These are phyloP conservation scores for Penelope pileata DNA, from an alignment of 2,113 vertebrate genomes.

Conservation along the genomic window DNA sequence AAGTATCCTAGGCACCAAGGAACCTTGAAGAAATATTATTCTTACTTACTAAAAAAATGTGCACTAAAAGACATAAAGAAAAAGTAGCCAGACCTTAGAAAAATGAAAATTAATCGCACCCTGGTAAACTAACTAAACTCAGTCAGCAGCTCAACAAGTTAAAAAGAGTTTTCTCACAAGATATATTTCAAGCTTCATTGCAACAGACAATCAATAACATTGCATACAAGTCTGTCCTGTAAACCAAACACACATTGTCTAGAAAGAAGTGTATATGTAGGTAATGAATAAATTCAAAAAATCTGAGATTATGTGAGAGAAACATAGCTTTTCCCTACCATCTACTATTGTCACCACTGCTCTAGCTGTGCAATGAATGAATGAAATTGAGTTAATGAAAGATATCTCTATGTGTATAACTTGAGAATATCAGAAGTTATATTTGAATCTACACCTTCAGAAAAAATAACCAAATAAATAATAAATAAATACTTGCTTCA, in stretches of 20 bases:
- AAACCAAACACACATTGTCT: neutral
- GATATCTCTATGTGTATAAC: neutral
- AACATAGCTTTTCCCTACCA: accelerated
- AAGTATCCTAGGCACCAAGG: neutral
- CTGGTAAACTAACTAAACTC: neutral
- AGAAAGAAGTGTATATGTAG: neutral
- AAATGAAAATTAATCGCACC: neutral
- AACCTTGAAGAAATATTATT: neutral
- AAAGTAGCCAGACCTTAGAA: neutral
- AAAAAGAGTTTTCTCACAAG: neutral
- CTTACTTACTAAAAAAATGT: neutral
- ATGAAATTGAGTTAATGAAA: neutral
- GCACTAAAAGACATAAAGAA: neutral
- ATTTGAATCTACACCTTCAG: neutral
- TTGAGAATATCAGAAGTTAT: neutral
- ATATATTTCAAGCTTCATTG: neutral
- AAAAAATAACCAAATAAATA: neutral
- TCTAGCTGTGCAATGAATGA: neutral
- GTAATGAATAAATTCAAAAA: neutral
- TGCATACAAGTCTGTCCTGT: neutral
- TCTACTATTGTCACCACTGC: neutral
- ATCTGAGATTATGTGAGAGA: neutral
- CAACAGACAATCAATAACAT: neutral
- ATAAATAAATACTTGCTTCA: neutral
- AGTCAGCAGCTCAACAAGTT: neutral